Conservation (phyloP, 35 echinoderm and acorn worm species). For the Ptychodera flava region DNA sequence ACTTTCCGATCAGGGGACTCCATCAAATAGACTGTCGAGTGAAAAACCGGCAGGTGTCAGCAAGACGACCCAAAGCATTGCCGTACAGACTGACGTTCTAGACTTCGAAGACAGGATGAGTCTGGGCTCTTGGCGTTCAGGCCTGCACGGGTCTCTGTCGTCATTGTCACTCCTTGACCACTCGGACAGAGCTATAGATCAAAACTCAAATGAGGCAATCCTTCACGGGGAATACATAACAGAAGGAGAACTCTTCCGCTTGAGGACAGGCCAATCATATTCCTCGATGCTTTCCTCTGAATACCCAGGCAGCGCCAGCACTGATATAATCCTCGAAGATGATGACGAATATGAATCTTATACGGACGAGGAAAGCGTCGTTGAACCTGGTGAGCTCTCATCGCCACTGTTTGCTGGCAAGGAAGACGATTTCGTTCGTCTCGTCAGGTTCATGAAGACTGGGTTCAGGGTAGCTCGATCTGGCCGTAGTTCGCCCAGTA, state of each 20-base stretch:
- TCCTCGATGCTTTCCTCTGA: too few species aligned
- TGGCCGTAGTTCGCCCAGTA: neutral
- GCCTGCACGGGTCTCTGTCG: too few species aligned
- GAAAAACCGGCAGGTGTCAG: neutral
- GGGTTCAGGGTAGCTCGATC: neutral
- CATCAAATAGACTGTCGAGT: neutral
- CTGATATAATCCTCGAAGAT: neutral
- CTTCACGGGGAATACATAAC: too few species aligned
- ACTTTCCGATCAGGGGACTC: neutral
- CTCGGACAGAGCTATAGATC: too few species aligned
- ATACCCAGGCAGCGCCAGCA: neutral
- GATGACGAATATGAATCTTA: neutral
- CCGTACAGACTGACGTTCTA: neutral
- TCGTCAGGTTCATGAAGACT: neutral
- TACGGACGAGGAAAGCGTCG: neutral
- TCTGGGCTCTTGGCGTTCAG: too few species aligned
- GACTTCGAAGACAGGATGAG: too few species aligned
- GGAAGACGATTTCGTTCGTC: neutral
- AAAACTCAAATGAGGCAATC: too few species aligned
- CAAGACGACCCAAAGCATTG: neutral
- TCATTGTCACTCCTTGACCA: too few species aligned
- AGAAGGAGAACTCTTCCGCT: too few species aligned
- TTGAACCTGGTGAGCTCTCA: neutral
- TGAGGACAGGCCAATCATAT: too few species aligned
- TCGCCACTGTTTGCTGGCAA: neutral